A percentile compares a stretch with the other conserved stretches of the same genome.
These are phyloP conservation scores for Abrostola tripartita DNA, from an alignment of 2,888 invertebrate species.

Conservation along the genomic window DNA sequence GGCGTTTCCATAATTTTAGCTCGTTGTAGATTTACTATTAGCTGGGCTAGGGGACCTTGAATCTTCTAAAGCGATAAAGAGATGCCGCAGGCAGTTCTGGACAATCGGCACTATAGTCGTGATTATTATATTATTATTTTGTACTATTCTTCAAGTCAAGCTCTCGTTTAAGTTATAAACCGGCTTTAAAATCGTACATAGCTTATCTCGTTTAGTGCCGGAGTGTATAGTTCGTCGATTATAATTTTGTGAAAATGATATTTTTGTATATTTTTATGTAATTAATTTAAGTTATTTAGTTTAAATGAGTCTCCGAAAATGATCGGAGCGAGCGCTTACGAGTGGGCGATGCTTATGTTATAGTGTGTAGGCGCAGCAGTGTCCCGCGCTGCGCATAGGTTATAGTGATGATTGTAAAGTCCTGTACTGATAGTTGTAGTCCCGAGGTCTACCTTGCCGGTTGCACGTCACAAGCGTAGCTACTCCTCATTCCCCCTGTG, in stretches of 20 bases:
- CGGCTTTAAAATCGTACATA: constrained; percentile 86
- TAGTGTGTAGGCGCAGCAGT: constrained; percentile 63
- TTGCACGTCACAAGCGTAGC: constrained; percentile 86
- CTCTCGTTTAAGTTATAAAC: constrained; percentile 87
- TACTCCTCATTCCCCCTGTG: constrained; percentile 87
- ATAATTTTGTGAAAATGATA: constrained; percentile 88
- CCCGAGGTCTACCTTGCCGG: constrained; percentile 86
- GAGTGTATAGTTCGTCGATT: constrained; percentile 86
- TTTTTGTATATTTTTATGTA: constrained; percentile 88
- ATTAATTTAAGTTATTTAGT: constrained; percentile 86
- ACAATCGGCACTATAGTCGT: constrained; percentile 88
- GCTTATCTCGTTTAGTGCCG: constrained; percentile 85
- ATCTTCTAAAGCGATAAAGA: constrained; percentile 81
- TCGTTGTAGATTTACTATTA: constrained; percentile 87
- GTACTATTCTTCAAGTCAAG: constrained; percentile 84
- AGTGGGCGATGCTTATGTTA: constrained; percentile 78
- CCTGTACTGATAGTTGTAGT: constrained; percentile 86
- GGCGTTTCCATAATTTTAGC: constrained; percentile 84
- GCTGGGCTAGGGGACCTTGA: constrained; percentile 89
- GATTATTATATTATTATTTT: constrained; percentile 83
- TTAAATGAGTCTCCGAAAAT: constrained; percentile 68
- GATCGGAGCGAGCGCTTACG: constrained; percentile 72
- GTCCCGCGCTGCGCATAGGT: constrained; percentile 66
- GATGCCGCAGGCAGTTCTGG: constrained; percentile 87
- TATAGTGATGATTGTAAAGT: constrained; percentile 88